Conservation (phyloP, 2,888 invertebrate species). For the Euzophera pinguis region DNA sequence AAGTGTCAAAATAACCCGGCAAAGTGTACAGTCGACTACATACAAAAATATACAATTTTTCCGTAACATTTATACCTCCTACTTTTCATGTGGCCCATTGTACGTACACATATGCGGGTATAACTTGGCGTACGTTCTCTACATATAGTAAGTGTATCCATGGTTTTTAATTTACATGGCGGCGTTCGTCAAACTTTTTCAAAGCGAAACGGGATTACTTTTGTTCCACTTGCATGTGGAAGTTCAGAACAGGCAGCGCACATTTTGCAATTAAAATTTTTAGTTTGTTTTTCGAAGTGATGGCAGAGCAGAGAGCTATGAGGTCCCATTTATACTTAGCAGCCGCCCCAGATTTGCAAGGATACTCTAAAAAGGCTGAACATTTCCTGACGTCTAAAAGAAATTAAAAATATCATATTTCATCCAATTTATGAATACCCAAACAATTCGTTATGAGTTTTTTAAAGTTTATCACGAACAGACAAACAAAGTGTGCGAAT, state of each 20-base stretch:
- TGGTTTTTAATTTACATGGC: neutral
- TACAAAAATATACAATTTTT: too few relatives aligned
- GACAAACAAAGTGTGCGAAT: too few relatives aligned
- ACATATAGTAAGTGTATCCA: neutral
- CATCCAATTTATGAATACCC: too few relatives aligned
- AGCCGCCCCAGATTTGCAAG: too few relatives aligned
- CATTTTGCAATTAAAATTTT: neutral
- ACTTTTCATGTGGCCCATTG: too few relatives aligned
- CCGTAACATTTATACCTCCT: too few relatives aligned
- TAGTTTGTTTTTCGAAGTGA: neutral
- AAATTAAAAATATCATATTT: too few relatives aligned
- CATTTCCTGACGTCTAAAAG: too few relatives aligned
- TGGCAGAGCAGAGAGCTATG: neutral
- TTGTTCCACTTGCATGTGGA: neutral
- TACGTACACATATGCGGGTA: neutral
- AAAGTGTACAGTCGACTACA: too few relatives aligned
- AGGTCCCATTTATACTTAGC: neutral
- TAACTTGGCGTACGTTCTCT: neutral
- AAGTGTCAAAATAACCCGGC: neutral
- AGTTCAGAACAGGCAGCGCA: neutral
- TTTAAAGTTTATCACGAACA: too few relatives aligned
- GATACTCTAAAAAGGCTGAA: too few relatives aligned
- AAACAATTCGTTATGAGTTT: too few relatives aligned
- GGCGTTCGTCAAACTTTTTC: slow-evolving; percentile 5
- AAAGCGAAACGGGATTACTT: slow-evolving; percentile 1